Evolutionary conservation across 2,797 vertebrate genomes (phyloP), one percentile per base, ranked within the genome.

Genomic region (Falco naumanni): DNA sequence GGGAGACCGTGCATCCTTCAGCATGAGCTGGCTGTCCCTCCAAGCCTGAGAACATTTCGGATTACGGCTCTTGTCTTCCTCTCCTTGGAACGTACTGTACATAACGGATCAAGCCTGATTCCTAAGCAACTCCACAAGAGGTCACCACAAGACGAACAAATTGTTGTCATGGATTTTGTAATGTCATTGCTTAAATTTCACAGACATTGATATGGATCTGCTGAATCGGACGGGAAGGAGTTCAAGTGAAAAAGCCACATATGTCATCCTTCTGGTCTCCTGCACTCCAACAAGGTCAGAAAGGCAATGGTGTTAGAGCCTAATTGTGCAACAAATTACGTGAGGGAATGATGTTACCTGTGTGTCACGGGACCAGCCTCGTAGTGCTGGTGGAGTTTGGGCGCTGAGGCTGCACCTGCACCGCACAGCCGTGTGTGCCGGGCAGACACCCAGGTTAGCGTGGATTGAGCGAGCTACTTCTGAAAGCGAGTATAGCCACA

Each of bases 41-140:
- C 65, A 41, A 78, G 54, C 41, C 63, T 1, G 1, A 72, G 79
- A 88, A 93, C 29, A 19, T 66, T 84, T 81, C 88, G 87, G 84
- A 63, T 64, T 70, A 64, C 6, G 48, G 59, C 59, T 84, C n/a
- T 47, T 71, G 69, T 25, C 69, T 54, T 83, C 47, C 61, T 47
- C 43, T 88, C 33, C 45, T 79, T n/a, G 14, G 47, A 78, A 91
- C 2, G 5, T 54, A 37, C 13, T 0, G 1, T 63, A 86, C 19
- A 1, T 34, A 81, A 69, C 0, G 0, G 59, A 94, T 84, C 48
- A 41, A 91, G 65, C n/a, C 89, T 91, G 51, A 93, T 95, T 93
- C 93, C 93, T 91, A 88, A 95, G 76, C 39, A 92, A 91, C 87
- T 95, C 93, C 95, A 96, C 94, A 93, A 96, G 94, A 97, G 92